Percentiles rank a stretch among this genome's conserved stretches.
Conservation (phyloP, 2,888 invertebrate species). For the Megamerina dolium region DNA sequence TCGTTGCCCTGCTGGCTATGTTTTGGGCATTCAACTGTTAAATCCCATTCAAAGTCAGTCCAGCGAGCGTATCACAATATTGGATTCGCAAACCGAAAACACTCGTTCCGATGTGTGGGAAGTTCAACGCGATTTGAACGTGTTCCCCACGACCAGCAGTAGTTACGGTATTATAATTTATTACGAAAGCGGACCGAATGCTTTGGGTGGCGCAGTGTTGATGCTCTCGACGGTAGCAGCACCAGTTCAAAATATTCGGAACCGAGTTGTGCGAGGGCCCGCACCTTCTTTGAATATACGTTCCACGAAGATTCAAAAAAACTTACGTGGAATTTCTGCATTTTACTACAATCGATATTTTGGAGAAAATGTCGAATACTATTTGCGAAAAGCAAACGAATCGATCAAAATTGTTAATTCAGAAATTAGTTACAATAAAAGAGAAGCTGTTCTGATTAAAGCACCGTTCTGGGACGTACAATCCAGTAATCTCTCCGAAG, state of each 20-base stretch:
- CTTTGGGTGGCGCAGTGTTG: constrained; percentile 76
- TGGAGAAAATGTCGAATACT: constrained; percentile 80
- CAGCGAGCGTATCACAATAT: constrained; percentile 73
- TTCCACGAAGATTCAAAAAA: constrained; percentile 71
- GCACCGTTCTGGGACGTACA: constrained; percentile 84
- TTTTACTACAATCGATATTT: constrained; percentile 84
- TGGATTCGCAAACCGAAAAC: constrained; percentile 67
- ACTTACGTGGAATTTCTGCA: constrained; percentile 73
- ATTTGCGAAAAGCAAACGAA: constrained; percentile 81
- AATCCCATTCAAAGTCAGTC: constrained; percentile 87
- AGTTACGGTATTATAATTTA: constrained; percentile 74
- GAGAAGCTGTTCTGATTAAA: constrained; percentile 75
- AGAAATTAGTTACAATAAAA: constrained; percentile 71
- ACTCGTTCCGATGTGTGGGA: constrained; percentile 66
- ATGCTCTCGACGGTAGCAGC: constrained; percentile 69
- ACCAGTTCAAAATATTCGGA: constrained; percentile 66
- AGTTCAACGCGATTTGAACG: constrained; percentile 73
- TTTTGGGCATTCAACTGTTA: constrained; percentile 80
- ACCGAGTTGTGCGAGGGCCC: constrained; percentile 70
- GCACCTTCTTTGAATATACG: constrained; percentile 68
- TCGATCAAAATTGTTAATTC: constrained; percentile 73
- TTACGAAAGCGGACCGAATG: constrained; percentile 71
- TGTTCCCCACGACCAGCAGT: constrained; percentile 84
- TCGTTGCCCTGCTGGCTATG: constrained; percentile 73
- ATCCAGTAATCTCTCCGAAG: constrained; percentile 81